Evolutionary conservation across 2,888 invertebrate genomes (phyloP).

Genomic region (Sinohyriopsis cumingii): DNA sequence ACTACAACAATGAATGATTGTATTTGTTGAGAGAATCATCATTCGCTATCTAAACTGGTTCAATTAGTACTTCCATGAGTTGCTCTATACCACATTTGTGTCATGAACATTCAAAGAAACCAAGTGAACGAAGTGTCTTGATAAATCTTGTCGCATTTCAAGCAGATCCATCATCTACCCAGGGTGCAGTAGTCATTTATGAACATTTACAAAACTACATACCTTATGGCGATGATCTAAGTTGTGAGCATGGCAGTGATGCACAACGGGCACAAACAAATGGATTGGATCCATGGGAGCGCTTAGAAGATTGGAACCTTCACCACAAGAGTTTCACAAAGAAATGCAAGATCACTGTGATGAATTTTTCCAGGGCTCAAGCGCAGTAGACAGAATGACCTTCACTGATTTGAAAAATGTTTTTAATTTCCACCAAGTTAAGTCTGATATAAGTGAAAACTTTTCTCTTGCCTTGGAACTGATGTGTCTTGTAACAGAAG

Average conservation of each 20-base stretch:
- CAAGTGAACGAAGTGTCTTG: slow-evolving; percentile 13
- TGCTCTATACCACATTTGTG: slow-evolving; percentile 10
- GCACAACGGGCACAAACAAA: slow-evolving; percentile 22
- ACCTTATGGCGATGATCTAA: slow-evolving; percentile 28
- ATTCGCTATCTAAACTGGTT: slow-evolving; percentile 20
- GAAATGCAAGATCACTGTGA: slow-evolving; percentile 30
- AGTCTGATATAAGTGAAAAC: slow-evolving; percentile 25
- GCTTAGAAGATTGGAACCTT: slow-evolving; percentile 25
- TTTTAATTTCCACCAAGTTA: slow-evolving; percentile 25
- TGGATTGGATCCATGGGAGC: slow-evolving; percentile 16
- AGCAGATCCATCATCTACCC: slow-evolving; percentile 17
- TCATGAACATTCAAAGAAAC: slow-evolving; percentile 17
- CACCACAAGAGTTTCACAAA: slow-evolving; percentile 32
- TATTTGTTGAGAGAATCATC: slow-evolving; percentile 11
- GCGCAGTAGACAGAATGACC: slow-evolving; percentile 17
- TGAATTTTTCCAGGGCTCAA: slow-evolving; percentile 23
- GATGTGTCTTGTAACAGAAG: slow-evolving; percentile 19
- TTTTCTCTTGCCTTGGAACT: slow-evolving; percentile 36
- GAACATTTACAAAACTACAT: slow-evolving; percentile 25
- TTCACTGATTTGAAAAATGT: slow-evolving; percentile 21
- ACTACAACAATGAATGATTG: slow-evolving; percentile 8
- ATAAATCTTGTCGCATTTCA: slow-evolving; percentile 4
- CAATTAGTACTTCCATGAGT: slow-evolving; percentile 8
- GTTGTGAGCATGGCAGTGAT: too few species aligned
- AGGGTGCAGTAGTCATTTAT: slow-evolving; percentile 13